Percentiles rank a stretch among this genome's conserved stretches.
Conservation (phyloP, 2,888 invertebrate genomes). For the Tenthredo distinguenda region DNA sequence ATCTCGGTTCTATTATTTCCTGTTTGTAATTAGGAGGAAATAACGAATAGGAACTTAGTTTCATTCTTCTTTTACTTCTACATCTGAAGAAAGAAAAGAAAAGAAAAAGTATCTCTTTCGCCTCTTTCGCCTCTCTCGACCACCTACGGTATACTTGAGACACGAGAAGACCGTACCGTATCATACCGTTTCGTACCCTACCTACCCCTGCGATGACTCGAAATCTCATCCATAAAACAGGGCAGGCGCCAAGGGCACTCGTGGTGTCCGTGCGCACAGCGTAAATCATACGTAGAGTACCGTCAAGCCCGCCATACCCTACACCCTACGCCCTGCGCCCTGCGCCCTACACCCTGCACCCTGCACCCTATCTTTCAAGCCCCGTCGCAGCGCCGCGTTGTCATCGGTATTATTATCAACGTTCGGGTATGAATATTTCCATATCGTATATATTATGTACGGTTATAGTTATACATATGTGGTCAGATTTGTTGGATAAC, state of each 20-base stretch:
- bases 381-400: not conserved
- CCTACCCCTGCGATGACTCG: conserved; percentile 22
- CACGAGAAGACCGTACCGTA: not conserved
- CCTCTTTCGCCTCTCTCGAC: not conserved
- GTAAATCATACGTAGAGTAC: conserved; percentile 44
- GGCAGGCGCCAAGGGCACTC: conserved; percentile 37
- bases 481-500: not conserved
- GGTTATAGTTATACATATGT: not conserved
- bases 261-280: conserved; percentile 41
- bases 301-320: conserved; percentile 25
- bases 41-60: not conserved
- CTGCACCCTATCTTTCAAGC: not conserved
- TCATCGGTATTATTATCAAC: conserved; percentile 37
- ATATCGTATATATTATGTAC: conserved; percentile 9
- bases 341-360: not conserved
- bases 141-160: conserved; percentile 21
- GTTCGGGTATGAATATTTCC: conserved; percentile 30
- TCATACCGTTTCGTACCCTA: not conserved
- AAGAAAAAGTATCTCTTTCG: not conserved
- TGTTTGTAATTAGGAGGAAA: not conserved
- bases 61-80: not conserved
- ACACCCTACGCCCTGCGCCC: not conserved
- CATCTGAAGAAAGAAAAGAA: not conserved
- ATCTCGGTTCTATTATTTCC: not conserved
- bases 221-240: conserved; percentile 50